A percentile compares a stretch with the other conserved stretches of the same genome.
Conservation (phyloP, 2,113 vertebrate genomes). For the Odocoileus virginianus region DNA sequence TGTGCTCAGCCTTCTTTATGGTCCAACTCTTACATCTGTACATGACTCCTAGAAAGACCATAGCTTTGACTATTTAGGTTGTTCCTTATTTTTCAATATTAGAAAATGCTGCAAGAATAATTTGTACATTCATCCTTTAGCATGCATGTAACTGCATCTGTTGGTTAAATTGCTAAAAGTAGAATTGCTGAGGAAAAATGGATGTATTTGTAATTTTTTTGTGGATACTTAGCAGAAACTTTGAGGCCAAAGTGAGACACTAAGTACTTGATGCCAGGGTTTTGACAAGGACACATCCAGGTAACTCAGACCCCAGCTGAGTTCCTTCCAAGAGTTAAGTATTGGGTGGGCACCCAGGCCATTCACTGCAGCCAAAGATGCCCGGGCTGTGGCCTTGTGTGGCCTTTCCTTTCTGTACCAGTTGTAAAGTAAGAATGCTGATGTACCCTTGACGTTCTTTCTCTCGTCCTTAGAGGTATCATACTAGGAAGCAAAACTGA, state of each 20-base stretch:
- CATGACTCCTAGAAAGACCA: background rate
- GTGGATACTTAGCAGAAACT: background rate
- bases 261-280: background rate
- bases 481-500: background rate
- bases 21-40: background rate
- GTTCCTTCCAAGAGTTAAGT: background rate
- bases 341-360: background rate
- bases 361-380: background rate
- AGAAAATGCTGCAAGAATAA: background rate
- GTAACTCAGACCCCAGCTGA: background rate
- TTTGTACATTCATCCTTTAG: background rate
- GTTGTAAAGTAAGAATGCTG: background rate
- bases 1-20: background rate
- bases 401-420: background rate
- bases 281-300: background rate
- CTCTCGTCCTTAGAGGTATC: background rate
- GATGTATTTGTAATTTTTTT: background rate
- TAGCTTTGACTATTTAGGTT: background rate
- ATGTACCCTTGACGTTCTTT: background rate
- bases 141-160: background rate
- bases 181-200: background rate
- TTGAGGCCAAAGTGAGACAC: background rate
- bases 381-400: background rate
- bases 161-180: background rate
- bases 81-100: background rate